Percentiles rank a stretch among this genome's conserved stretches.
These are phyloP conservation scores for Aphidius colemani DNA, from an alignment of 2,888 invertebrate species.

Conservation along the genomic window DNA sequence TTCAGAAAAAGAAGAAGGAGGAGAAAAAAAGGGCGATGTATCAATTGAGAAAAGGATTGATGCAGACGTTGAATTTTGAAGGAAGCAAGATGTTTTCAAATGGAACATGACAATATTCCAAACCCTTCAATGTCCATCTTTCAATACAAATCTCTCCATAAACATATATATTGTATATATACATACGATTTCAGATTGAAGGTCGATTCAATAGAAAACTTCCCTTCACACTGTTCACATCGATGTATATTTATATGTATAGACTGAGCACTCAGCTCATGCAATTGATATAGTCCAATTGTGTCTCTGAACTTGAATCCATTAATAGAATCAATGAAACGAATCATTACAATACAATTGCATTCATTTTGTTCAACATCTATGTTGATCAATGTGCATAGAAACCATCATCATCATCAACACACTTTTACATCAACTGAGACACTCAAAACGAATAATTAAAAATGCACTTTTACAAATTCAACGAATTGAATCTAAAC, in stretches of 20 bases:
- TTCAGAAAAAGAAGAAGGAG: background rate
- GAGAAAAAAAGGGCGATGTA: background rate
- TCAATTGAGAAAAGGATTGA: background rate
- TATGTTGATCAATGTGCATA: too few relatives aligned
- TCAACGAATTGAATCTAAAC: too few relatives aligned
- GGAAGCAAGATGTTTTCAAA: too few relatives aligned
- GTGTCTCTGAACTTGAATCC: constrained; percentile 51
- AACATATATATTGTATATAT: background rate
- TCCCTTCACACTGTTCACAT: background rate
- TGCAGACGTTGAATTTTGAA: background rate
- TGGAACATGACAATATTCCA: too few relatives aligned
- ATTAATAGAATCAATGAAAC: constrained; percentile 50
- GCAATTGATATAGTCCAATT: constrained; percentile 41
- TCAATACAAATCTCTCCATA: constrained; percentile 3
- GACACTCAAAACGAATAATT: too few relatives aligned
- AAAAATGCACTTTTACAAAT: too few relatives aligned
- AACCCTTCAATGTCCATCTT: background rate
- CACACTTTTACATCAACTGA: too few relatives aligned
- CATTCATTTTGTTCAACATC: constrained; percentile 17
- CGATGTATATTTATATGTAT: constrained; percentile 15
- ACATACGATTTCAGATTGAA: constrained; percentile 41
- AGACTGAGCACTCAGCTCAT: constrained; percentile 25
- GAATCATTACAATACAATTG: constrained; percentile 46
- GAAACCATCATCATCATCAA: too few relatives aligned
- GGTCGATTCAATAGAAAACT: constrained; percentile 46